Conservation (phyloP, 1,140 invertebrate genomes). For the Bombus difficillimus region DNA sequence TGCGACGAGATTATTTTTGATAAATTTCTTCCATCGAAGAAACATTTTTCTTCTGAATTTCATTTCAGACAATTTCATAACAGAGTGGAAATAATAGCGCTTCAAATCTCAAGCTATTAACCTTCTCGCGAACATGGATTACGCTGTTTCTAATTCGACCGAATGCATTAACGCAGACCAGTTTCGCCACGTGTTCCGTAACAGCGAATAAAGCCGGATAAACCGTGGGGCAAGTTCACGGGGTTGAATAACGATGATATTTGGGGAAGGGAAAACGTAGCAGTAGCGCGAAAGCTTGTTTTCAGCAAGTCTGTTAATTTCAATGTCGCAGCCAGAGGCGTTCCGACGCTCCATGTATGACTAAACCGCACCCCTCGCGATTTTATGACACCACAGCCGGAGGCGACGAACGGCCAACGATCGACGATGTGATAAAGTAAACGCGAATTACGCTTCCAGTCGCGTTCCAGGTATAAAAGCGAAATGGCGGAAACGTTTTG, state of each 20-base stretch:
- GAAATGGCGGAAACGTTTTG: not conserved
- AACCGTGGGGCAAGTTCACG: not conserved
- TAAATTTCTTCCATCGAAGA: too few relatives aligned
- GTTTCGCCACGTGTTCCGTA: not conserved
- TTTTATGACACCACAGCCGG: not conserved
- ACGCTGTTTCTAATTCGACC: not conserved
- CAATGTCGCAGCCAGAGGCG: not conserved
- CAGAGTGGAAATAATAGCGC: not conserved
- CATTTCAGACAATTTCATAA: too few relatives aligned
- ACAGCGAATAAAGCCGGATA: not conserved
- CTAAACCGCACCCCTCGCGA: not conserved
- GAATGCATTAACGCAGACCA: not conserved
- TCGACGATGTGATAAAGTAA: constrained; percentile 39
- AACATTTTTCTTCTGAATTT: too few relatives aligned
- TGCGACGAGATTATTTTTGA: too few relatives aligned
- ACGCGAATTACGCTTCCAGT: constrained; percentile 33
- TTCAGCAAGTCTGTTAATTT: constrained; percentile 23
- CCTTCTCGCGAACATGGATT: not conserved
- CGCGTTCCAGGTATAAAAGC: constrained; percentile 39
- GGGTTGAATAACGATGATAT: not conserved
- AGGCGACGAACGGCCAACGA: constrained; percentile 31
- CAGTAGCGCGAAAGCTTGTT: not conserved
- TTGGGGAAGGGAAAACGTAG: not conserved
- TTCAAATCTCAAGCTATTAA: not conserved
- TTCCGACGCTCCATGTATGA: not conserved